phyloP scores from a whole-genome alignment of 2,888 invertebrate species.

The Mellilla xanthometata region DNA sequence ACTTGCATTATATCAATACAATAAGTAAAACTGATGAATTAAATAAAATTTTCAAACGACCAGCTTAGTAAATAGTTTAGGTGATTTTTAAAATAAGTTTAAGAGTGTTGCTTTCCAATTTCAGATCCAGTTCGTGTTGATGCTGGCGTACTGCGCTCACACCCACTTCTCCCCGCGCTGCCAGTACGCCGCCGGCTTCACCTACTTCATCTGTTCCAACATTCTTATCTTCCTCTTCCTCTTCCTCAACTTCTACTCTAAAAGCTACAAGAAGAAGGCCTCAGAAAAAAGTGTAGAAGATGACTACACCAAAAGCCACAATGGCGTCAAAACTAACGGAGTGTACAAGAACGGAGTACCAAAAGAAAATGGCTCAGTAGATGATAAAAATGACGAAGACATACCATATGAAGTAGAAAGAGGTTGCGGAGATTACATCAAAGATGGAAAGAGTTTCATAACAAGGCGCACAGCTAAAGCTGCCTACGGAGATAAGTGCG shows the following conservation, averaged over 20 bases:
- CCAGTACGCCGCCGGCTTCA: constrained; percentile 83
- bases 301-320: constrained; percentile 42
- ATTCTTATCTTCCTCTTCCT: constrained; percentile 84
- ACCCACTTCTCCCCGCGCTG: constrained; percentile 82
- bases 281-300: constrained; percentile 48
- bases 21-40: too few relatives aligned
- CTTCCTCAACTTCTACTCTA: constrained; percentile 85
- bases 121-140: constrained; percentile 86
- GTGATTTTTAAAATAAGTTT: too few relatives aligned
- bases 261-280: constrained; percentile 76
- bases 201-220: constrained; percentile 80
- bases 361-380: constrained; percentile 28
- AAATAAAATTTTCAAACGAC: too few relatives aligned
- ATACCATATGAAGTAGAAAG: constrained; percentile 56
- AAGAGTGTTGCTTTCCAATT: too few relatives aligned
- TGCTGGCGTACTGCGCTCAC: constrained; percentile 84
- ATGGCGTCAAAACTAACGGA: constrained; percentile 43
- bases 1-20: too few relatives aligned
- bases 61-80: too few relatives aligned
- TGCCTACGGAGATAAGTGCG: constrained; percentile 53
- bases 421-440: constrained; percentile 61
- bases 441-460: constrained; percentile 60
- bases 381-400: constrained; percentile 51
- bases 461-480: constrained; percentile 64
- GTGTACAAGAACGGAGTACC: constrained; percentile 38